Base-by-base conservation (phyloP, 2,113 vertebrate genomes). In the Channa maculata region DNA sequence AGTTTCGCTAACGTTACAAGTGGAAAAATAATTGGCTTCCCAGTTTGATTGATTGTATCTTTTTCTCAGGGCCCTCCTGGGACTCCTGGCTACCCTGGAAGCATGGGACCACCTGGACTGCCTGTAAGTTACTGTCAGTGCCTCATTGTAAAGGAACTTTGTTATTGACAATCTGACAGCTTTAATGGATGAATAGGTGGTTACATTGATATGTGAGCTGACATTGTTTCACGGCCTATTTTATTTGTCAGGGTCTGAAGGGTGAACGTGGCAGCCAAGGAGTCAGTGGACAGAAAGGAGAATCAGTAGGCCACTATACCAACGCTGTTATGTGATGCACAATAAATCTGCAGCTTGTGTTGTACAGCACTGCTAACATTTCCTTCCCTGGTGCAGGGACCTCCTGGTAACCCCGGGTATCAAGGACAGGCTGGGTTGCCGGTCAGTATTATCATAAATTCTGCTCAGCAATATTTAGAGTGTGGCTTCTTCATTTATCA, bases 261-360 rank as follows among this genome's bases (percentile, higher is more conserved):
- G 97, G 96, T 0, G 97, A 98, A 45, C 95, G 98, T 8, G 98
- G 98, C 24, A 95, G 88, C 15, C 4, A 83, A 1, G 98, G 97
- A 11, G 86, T 85, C 6, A n/a, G 69, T 0, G 98, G 97, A 5
- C 95, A 94, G 82, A 98, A 98, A 84, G 98, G 98, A 82, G 98
- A 99, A 82, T 94, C 93, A 65, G 98, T 98, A 92, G 96, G 96
- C 79, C 11, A 12, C 71, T 14, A 7, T 37, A 41, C 41, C n/a
- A 9, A 5, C 39, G 44, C 39, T 38, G 6, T 24, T 24, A 24
- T 24, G 15, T 7, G 24, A 57, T 24, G 24, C n/a, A 55, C 9
- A 60, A 46, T 59, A 37, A 55, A 60, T 55, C 7, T 48, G 5
- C 34, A 37, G 50, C 36, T 41, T 8, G 14, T 38, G 15, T 50